Percentiles rank a stretch among this genome's conserved stretches.
Conservation (phyloP, 1,140 invertebrate species). For the Zophobas morio region DNA sequence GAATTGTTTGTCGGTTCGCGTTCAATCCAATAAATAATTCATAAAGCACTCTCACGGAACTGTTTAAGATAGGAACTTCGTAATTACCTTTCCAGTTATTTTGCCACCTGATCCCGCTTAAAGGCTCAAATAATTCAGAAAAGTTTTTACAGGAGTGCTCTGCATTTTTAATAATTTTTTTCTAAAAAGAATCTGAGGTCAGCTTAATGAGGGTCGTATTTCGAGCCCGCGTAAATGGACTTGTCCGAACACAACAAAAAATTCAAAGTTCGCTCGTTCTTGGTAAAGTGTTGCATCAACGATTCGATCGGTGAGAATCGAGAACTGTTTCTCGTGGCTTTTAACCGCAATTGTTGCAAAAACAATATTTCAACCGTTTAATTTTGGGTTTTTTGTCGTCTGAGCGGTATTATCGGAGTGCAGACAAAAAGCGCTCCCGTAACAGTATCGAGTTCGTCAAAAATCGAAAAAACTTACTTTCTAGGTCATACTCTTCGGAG, state of each 20-base stretch:
- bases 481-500: conserved; percentile 4
- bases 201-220: too few species aligned
- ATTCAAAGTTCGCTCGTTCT: conserved; percentile 6
- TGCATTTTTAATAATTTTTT: too few species aligned
- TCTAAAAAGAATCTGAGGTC: too few species aligned
- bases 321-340: conserved; percentile 8
- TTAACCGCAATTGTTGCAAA: conserved; percentile 24
- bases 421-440: too few species aligned
- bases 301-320: conserved; percentile 22
- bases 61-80: conserved; percentile 15
- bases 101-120: conserved; percentile 31
- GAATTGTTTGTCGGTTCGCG: conserved; percentile 30
- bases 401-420: neutral
- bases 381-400: neutral
- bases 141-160: neutral
- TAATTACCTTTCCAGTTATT: conserved; percentile 36
- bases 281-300: conserved; percentile 11
- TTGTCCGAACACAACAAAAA: neutral
- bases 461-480: conserved; percentile 5
- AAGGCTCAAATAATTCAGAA: conserved; percentile 1
- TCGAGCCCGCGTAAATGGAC: neutral
- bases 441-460: neutral
- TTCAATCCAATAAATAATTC: conserved; percentile 37
- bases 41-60: conserved; percentile 30
- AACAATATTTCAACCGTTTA: conserved; percentile 3